A percentile compares a stretch with the other conserved stretches of the same genome.
phyloP scores from a whole-genome alignment of 2,888 invertebrate species.

The Busseola fusca region DNA sequence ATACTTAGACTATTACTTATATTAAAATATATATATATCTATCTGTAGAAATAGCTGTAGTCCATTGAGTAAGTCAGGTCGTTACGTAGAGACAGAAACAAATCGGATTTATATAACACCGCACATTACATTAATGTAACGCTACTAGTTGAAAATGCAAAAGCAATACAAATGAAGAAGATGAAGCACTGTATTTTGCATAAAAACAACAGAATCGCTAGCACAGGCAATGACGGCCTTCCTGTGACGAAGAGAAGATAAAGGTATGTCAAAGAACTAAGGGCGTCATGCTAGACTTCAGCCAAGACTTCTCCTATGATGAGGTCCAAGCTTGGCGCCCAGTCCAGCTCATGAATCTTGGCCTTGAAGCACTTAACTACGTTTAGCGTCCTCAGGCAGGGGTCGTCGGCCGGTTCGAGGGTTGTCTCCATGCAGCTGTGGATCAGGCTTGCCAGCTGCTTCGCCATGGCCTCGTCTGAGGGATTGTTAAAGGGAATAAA shows the following conservation, averaged over 20 bases:
- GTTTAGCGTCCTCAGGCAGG: slow-evolving; percentile 67
- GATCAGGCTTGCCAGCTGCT: slow-evolving; percentile 70
- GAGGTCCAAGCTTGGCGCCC: slow-evolving; percentile 74
- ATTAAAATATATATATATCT: too few species aligned
- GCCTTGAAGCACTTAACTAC: slow-evolving; percentile 75
- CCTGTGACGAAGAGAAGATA: not conserved
- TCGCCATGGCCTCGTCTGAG: slow-evolving; percentile 73
- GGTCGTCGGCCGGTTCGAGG: slow-evolving; percentile 55
- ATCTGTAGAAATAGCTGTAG: not conserved
- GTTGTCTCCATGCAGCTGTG: slow-evolving; percentile 66
- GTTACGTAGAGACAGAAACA: not conserved
- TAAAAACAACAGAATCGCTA: not conserved
- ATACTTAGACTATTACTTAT: too few species aligned
- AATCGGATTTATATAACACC: not conserved
- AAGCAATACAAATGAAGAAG: not conserved
- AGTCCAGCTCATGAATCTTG: slow-evolving; percentile 75
- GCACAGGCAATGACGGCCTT: not conserved
- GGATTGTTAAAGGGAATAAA: not conserved
- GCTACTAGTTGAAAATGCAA: not conserved
- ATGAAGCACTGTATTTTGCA: not conserved
- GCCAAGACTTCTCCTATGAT: slow-evolving; percentile 71
- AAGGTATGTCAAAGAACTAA: not conserved
- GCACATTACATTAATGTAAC: not conserved
- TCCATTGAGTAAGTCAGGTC: slow-evolving; percentile 35
- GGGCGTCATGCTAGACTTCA: slow-evolving; percentile 60